Conservation (phyloP, 2,113 vertebrate species). For the Cichladusa arquata region DNA sequence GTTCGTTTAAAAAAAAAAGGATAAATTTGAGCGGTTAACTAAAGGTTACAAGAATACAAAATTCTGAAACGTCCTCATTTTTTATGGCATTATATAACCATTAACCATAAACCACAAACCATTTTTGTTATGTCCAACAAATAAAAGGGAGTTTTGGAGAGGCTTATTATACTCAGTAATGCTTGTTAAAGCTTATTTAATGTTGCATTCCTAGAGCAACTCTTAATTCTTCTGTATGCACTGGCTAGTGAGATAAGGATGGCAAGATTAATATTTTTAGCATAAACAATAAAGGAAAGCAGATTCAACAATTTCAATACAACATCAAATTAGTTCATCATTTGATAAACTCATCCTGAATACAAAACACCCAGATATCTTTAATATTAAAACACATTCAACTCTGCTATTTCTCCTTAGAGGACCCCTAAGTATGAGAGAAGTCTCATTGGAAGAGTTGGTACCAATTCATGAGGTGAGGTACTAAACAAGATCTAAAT, state of each 20-base stretch:
- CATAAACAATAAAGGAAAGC: neutral
- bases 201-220: neutral
- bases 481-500: rapidly evolving
- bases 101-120: neutral
- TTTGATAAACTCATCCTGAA: neutral
- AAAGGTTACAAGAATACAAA: neutral
- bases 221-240: neutral
- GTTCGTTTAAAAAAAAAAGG: neutral
- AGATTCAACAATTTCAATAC: neutral
- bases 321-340: neutral
- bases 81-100: neutral
- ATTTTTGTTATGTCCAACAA: neutral
- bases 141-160: neutral
- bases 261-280: neutral
- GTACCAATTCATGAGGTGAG: neutral
- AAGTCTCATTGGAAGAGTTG: neutral
- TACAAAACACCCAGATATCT: neutral
- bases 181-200: neutral
- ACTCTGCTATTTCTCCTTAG: neutral
- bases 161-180: neutral
- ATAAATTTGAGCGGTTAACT: neutral
- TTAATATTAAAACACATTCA: neutral
- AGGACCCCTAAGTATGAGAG: neutral
- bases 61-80: neutral
- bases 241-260: neutral